Conservation (phyloP, 2,797 vertebrate genomes). For the Hippoglossus hippoglossus region DNA sequence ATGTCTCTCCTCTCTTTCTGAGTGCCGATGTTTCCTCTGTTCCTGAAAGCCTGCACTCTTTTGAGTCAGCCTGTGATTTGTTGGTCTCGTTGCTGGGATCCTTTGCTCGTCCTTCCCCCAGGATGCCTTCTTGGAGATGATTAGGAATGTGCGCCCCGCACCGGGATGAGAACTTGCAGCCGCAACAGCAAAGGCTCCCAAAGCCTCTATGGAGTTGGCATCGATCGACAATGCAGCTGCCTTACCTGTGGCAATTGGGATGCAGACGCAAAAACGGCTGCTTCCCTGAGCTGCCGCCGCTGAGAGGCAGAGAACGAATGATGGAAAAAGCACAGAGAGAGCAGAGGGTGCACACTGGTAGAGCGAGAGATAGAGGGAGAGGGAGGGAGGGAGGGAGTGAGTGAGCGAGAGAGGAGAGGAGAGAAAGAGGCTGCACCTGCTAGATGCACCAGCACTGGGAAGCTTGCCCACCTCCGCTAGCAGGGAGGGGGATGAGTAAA, state of each 20-base stretch:
- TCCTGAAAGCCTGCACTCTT: conserved; percentile 47
- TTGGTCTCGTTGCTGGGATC: conserved; percentile 65
- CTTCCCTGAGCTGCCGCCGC: conserved; percentile 68
- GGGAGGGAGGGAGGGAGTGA: conserved; percentile 45
- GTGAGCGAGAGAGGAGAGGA: conserved; percentile 46
- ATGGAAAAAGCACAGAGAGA: conserved; percentile 49
- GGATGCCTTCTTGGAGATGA: conserved; percentile 62
- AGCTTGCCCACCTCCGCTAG: conserved; percentile 80
- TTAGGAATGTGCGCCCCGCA: conserved; percentile 49
- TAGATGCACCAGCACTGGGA: conserved; percentile 82
- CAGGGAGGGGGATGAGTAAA: conserved; percentile 64
- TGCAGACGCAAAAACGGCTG: conserved; percentile 70
- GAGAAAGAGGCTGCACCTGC: conserved; percentile 80
- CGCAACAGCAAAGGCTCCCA: conserved; percentile 31
- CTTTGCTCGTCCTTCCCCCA: conserved; percentile 55
- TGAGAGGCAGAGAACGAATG: conserved; percentile 66
- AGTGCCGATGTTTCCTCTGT: conserved; percentile 31
- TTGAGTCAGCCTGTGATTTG: conserved; percentile 64
- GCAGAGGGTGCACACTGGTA: conserved; percentile 67
- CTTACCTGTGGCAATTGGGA: conserved; percentile 67
- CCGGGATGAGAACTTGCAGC: conserved; percentile 56
- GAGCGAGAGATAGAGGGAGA: conserved; percentile 52
- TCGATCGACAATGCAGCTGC: conserved; percentile 66
- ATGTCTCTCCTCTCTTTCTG: conserved; percentile 19
- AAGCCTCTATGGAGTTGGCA: conserved; percentile 43